Conservation (phyloP, 2,113 vertebrate genomes). For the Nyctibius bracteatus region DNA sequence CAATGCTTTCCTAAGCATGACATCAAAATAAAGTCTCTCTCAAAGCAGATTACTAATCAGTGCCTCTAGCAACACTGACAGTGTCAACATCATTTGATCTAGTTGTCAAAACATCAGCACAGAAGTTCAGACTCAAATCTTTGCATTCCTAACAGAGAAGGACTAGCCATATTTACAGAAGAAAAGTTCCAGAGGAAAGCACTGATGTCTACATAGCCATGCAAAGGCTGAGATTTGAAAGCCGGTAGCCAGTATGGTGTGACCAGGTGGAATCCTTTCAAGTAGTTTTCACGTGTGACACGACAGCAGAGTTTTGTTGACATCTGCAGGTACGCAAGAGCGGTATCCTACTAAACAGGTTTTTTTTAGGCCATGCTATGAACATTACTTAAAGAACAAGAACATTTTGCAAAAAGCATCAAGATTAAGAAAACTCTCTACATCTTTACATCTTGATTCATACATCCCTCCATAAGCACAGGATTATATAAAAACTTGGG, state of each 20-base stretch:
- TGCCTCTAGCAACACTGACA: not conserved
- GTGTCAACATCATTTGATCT: not conserved
- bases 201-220: not conserved
- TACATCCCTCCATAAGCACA: not conserved
- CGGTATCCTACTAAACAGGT: rapidly evolving
- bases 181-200: not conserved
- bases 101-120: not conserved
- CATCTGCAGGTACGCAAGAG: not conserved
- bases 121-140: not conserved
- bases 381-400: not conserved
- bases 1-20: not conserved
- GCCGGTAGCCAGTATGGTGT: not conserved
- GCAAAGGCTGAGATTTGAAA: not conserved
- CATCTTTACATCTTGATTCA: not conserved
- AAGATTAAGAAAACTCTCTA: not conserved
- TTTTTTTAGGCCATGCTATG: rapidly evolving
- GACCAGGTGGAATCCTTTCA: not conserved
- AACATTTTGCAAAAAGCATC: not conserved
- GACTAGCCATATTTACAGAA: not conserved
- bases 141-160: not conserved
- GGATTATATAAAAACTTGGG: not conserved
- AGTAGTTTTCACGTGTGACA: not conserved
- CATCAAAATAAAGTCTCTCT: not conserved
- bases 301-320: not conserved
- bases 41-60: not conserved